These are phyloP conservation scores for Cecropterus lyciades DNA, from an alignment of 1,140 invertebrate species.

Conservation along the genomic window DNA sequence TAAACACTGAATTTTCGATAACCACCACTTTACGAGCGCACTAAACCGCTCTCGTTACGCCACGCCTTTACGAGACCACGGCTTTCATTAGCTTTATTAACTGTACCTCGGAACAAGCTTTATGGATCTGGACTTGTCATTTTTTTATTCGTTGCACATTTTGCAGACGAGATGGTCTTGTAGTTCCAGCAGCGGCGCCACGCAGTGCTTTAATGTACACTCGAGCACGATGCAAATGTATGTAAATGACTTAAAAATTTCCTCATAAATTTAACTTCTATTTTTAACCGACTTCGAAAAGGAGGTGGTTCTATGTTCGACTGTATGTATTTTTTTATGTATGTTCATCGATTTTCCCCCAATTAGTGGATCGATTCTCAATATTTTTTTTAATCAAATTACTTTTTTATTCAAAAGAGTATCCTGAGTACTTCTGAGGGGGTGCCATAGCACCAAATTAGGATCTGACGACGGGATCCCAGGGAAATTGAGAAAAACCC, in stretches of 20 bases:
- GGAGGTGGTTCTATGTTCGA: too few relatives aligned
- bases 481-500: too few relatives aligned
- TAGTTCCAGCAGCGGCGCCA: background rate
- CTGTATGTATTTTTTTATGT: too few relatives aligned
- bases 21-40: slow-evolving; percentile 1
- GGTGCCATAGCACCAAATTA: too few relatives aligned
- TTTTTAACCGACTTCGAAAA: too few relatives aligned
- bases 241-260: slow-evolving; percentile 8
- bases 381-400: too few relatives aligned
- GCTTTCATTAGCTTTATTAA: slow-evolving; percentile 13
- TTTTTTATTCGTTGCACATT: background rate
- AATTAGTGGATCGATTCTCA: too few relatives aligned
- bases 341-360: too few relatives aligned
- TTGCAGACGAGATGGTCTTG: background rate
- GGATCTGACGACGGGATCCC: too few relatives aligned
- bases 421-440: too few relatives aligned
- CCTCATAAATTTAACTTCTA: too few relatives aligned
- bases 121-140: background rate
- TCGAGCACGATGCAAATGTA: background rate
- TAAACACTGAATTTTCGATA: slow-evolving; percentile 14
- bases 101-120: background rate
- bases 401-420: too few relatives aligned
- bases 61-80: background rate
- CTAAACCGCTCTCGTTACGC: slow-evolving; percentile 1
- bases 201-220: background rate